A percentile compares a stretch with the other conserved stretches of the same genome.
These are phyloP conservation scores for Chloromyia formosa DNA, from an alignment of 2,888 invertebrate species.

Conservation along the genomic window DNA sequence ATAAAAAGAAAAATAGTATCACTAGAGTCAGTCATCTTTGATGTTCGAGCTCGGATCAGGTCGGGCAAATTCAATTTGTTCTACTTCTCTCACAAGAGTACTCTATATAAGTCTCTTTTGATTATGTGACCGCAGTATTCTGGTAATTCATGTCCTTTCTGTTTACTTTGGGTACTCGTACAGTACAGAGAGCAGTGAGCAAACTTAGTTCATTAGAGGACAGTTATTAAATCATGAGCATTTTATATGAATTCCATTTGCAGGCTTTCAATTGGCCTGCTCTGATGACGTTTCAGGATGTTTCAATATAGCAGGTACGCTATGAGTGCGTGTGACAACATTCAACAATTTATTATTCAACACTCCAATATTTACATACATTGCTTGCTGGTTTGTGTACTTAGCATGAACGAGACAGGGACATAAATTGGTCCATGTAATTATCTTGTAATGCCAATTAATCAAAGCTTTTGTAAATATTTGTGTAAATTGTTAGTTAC, in stretches of 20 bases:
- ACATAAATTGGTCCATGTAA: background rate
- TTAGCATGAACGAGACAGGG: background rate
- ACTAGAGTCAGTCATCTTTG: no score
- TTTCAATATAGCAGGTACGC: no score
- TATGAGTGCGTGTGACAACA: background rate
- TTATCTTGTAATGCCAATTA: background rate
- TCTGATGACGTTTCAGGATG: no score
- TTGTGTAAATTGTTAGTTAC: background rate
- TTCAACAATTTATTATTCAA: background rate
- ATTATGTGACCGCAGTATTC: background rate
- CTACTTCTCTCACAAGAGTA: background rate
- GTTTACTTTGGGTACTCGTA: no score
- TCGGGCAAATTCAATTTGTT: constrained; percentile 24
- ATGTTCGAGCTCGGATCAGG: no score
- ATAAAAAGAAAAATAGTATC: no score
- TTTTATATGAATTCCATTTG: background rate
- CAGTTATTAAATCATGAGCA: background rate
- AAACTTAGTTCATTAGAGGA: background rate
- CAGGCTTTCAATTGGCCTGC: background rate
- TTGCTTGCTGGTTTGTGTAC: background rate
- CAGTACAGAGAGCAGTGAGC: background rate
- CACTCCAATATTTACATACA: background rate
- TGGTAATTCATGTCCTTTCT: background rate
- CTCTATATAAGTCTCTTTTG: no score
- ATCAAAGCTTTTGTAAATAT: background rate